These are phyloP conservation scores for Drosophila kanapiae DNA, from an alignment of 1,140 invertebrate genomes.

Conservation along the genomic window DNA sequence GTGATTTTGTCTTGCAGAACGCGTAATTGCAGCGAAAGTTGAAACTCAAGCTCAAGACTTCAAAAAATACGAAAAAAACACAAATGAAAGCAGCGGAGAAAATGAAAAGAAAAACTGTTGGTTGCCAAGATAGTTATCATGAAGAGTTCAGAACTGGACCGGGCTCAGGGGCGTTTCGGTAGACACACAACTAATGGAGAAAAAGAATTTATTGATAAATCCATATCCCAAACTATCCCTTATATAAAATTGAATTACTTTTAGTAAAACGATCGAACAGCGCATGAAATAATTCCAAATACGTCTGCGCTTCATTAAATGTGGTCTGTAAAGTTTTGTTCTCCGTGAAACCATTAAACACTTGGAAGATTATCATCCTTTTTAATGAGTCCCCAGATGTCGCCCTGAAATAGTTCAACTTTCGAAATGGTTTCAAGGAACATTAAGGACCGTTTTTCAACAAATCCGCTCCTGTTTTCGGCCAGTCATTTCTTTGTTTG, in stretches of 20 bases:
- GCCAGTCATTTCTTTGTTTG: conserved; percentile 18
- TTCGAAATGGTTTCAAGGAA: neutral
- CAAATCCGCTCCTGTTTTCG: conserved; percentile 20
- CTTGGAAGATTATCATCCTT: neutral
- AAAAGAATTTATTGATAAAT: neutral
- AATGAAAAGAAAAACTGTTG: conserved; percentile 42
- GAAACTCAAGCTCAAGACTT: conserved; percentile 53
- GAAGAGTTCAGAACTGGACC: conserved; percentile 15
- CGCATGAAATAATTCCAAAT: too few relatives aligned
- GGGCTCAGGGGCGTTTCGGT: conserved; percentile 50
- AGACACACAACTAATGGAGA: neutral
- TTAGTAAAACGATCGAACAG: neutral
- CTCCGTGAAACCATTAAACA: neutral
- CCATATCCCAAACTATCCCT: too few relatives aligned
- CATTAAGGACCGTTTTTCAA: neutral
- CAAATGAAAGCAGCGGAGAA: neutral
- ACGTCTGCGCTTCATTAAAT: too few relatives aligned
- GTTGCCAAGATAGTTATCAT: conserved; percentile 26
- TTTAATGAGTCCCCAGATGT: neutral
- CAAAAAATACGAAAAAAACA: neutral
- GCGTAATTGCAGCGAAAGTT: conserved; percentile 81
- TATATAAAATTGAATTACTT: neutral
- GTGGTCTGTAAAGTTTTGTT: neutral
- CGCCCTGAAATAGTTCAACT: neutral
- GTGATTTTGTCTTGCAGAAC: conserved; percentile 79